These are phyloP conservation scores for Chesias legatella DNA, from an alignment of 2,888 invertebrate genomes.

Conservation along the genomic window DNA sequence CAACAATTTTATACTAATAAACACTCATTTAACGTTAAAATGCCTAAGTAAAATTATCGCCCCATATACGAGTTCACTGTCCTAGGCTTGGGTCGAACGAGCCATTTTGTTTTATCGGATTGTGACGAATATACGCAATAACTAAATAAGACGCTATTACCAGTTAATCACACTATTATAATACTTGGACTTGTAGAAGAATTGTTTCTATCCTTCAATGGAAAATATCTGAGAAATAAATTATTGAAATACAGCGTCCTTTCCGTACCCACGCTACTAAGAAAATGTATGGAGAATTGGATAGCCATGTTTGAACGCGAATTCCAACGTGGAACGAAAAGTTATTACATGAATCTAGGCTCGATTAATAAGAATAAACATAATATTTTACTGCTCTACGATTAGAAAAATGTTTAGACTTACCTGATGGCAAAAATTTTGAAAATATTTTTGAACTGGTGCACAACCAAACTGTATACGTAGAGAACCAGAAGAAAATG, in stretches of 20 bases:
- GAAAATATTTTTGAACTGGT: constrained; percentile 79
- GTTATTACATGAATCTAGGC: constrained; percentile 52
- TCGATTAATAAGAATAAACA: constrained; percentile 52
- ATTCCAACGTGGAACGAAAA: constrained; percentile 77
- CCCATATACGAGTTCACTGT: constrained; percentile 76
- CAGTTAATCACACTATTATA: constrained; percentile 66
- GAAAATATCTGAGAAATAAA: constrained; percentile 78
- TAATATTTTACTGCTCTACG: constrained; percentile 55
- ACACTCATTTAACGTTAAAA: constrained; percentile 33
- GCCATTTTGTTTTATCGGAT: constrained; percentile 81
- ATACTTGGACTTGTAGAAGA: constrained; percentile 73
- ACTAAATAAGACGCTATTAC: constrained; percentile 67
- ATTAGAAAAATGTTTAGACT: constrained; percentile 66
- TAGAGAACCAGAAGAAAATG: constrained; percentile 81
- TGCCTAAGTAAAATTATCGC: constrained; percentile 62
- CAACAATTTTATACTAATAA: constrained; percentile 28
- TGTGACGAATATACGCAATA: constrained; percentile 78
- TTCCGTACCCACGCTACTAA: constrained; percentile 77
- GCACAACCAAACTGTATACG: constrained; percentile 80
- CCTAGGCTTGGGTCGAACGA: constrained; percentile 76
- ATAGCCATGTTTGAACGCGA: constrained; percentile 79
- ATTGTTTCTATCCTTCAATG: constrained; percentile 65
- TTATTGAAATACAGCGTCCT: constrained; percentile 75
- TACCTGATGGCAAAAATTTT: constrained; percentile 81
- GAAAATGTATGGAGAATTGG: constrained; percentile 72